Conservation (phyloP, 2,888 invertebrate species). For the Galeopsomyia nigrocyanea region DNA sequence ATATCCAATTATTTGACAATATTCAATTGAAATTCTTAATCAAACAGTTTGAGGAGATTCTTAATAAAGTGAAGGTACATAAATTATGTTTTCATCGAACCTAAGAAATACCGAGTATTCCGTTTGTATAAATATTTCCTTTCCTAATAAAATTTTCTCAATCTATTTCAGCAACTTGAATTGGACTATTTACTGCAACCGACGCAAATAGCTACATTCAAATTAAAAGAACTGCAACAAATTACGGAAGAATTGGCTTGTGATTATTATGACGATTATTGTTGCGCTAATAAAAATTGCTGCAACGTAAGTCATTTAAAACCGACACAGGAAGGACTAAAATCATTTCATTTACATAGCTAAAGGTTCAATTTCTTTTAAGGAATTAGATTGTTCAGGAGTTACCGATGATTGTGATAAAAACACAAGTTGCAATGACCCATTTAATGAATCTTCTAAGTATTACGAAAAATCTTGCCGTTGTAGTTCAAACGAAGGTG, state of each 20-base stretch:
- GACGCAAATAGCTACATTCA: constrained; percentile 44
- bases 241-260: constrained; percentile 23
- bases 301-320: constrained; percentile 27
- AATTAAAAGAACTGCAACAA: constrained; percentile 44
- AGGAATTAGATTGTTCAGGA: too few species aligned
- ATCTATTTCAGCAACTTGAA: constrained; percentile 44
- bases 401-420: too few species aligned
- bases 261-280: constrained; percentile 28
- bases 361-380: too few species aligned
- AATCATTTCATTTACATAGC: too few species aligned
- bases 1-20: constrained; percentile 10
- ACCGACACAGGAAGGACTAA: too few species aligned
- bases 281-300: constrained; percentile 5
- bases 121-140: neutral
- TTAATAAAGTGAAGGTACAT: constrained; percentile 48
- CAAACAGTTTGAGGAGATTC: constrained; percentile 45
- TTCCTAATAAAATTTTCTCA: neutral
- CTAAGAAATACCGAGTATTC: neutral
- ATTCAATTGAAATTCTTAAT: constrained; percentile 37
- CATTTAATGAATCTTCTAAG: too few species aligned
- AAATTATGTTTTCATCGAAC: neutral
- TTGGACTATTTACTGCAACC: constrained; percentile 47
- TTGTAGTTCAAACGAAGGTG: neutral
- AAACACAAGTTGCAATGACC: too few species aligned
- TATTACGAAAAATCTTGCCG: neutral